phyloP scores from a whole-genome alignment of 2,888 invertebrate genomes.

The Phlogophora meticulosa region DNA sequence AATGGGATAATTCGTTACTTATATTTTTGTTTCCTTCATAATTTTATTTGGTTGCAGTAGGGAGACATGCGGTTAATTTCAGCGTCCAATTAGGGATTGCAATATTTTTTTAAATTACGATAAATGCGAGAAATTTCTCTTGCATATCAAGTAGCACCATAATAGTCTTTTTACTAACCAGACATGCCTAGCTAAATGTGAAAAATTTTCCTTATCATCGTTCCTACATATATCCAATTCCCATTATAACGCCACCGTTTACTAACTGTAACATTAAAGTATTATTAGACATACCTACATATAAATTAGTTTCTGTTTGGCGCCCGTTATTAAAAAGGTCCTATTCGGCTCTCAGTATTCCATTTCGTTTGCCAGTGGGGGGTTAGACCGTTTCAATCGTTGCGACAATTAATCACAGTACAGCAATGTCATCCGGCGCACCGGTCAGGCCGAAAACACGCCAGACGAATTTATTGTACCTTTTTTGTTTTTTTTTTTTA shows the following conservation, averaged over 20 bases:
- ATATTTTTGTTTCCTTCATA: neutral
- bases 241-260: constrained; percentile 54
- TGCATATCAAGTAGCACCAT: constrained; percentile 14
- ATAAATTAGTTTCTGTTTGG: constrained; percentile 85
- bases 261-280: constrained; percentile 70
- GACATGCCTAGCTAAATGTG: constrained; percentile 5
- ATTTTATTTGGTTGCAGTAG: constrained; percentile 1
- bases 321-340: constrained; percentile 85
- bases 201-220: constrained; percentile 40
- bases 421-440: constrained; percentile 88
- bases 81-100: constrained; percentile 19
- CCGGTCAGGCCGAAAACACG: constrained; percentile 81
- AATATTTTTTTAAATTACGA: constrained; percentile 1
- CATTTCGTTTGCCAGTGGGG: constrained; percentile 90
- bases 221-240: constrained; percentile 42
- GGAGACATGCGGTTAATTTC: neutral
- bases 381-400: constrained; percentile 87
- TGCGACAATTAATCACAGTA: constrained; percentile 90
- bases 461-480: constrained; percentile 80
- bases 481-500: constrained; percentile 67
- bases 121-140: constrained; percentile 7
- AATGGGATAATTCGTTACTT: constrained; percentile 21
- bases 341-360: constrained; percentile 86
- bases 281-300: constrained; percentile 69
- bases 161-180: constrained; percentile 17